Base-by-base conservation (phyloP, 1,140 invertebrate genomes). In the Sycophaga agraensis region DNA sequence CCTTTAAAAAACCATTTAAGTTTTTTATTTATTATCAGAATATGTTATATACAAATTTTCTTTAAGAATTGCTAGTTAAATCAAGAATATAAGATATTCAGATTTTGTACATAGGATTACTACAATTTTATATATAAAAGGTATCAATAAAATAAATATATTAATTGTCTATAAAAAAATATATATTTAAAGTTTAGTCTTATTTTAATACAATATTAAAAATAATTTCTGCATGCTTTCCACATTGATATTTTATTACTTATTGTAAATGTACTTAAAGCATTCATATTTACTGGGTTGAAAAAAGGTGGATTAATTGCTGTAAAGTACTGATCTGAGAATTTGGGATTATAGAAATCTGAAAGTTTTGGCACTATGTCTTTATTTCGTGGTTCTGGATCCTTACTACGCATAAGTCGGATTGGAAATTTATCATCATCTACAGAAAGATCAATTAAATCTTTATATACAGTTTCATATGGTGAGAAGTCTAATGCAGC, bases 361-460 rank as follows among this genome's bases (percentile, higher is more conserved):
- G 65, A 68, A 19, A 78, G 60, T 37, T 72, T 60, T 5, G 75
- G 74, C 17, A 66, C 49, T 42, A 65, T 28, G 54, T 77, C 74
- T 50, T 65, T 70, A 53, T 73, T 63, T n/a, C 71, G 40, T 34
- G 70, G 70, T 28, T 73, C 68, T 43, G 76, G 73, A 68, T 74
- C 74, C 26, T 72, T 77, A 37, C 65, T 78, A 14, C 74, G 66
- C 0, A 46, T 71, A 28, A 75, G 19, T 63, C 64, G 60, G 16
- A 17, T 28, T 24, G 72, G 70, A 6, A 78, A 59, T 55, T 74
- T 69, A 34, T 73, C 66, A 12, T 79, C 75, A 57, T 75, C 66
- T 19, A 78, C 53, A 8, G 66, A 70, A 4, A 80, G 54, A 43
- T 76, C 66, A 1, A 80, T 64, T 4, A 80, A 67, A 59, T 79